Evolutionary conservation across 1,140 invertebrate species (phyloP).

Genomic region (Pissodes strobi): DNA sequence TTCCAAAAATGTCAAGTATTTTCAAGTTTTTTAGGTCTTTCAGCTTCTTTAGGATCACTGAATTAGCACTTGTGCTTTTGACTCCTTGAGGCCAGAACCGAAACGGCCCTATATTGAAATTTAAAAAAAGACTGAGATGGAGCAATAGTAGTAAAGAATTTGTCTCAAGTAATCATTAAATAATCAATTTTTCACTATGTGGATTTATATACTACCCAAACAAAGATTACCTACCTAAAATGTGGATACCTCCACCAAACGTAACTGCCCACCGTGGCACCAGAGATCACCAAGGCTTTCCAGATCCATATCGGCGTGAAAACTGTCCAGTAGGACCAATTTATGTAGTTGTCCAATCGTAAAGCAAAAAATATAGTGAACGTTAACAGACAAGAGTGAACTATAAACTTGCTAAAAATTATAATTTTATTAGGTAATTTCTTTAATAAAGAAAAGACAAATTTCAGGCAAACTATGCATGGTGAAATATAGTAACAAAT

Average conservation of each 20-base stretch:
- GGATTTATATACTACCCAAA: too few species aligned
- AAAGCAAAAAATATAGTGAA: constrained; percentile 90
- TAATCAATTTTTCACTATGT: too few species aligned
- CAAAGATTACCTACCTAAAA: constrained; percentile 81
- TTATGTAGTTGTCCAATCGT: constrained; percentile 80
- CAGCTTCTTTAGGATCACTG: too few species aligned
- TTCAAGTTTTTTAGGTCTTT: too few species aligned
- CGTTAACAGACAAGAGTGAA: constrained; percentile 87
- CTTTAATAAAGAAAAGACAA: background rate
- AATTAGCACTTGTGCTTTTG: too few species aligned
- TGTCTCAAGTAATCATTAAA: too few species aligned
- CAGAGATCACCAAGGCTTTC: constrained; percentile 89
- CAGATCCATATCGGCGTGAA: constrained; percentile 96
- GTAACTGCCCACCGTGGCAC: constrained; percentile 87
- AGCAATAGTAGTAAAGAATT: too few species aligned
- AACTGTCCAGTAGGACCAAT: constrained; percentile 93
- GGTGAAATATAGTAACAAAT: too few species aligned
- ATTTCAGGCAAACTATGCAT: constrained; percentile 20
- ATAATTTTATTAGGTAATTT: constrained; percentile 11
- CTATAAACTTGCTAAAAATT: constrained; percentile 87
- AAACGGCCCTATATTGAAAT: too few species aligned
- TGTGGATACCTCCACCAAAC: constrained; percentile 95
- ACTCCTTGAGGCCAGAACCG: too few species aligned
- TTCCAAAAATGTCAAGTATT: too few species aligned
- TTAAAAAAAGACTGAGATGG: too few species aligned